Evolutionary conservation across 2,888 invertebrate species (phyloP).

Genomic region (Polymixis lichenea): DNA sequence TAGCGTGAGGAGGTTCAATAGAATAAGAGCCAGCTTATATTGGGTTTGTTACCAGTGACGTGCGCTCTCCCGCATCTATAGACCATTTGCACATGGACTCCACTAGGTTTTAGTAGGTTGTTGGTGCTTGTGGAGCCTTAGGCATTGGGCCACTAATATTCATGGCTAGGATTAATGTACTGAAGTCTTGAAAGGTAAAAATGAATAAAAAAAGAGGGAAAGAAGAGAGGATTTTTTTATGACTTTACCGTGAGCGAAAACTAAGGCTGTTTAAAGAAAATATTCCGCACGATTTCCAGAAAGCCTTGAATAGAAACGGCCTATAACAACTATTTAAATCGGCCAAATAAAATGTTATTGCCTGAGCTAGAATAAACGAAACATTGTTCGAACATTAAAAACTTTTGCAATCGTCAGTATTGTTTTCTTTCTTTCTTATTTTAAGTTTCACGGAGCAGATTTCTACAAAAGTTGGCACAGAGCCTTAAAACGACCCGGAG

Average conservation of each 20-base stretch:
- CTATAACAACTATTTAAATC: slow-evolving; percentile 12
- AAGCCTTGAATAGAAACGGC: slow-evolving; percentile 12
- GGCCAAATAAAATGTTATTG: slow-evolving; percentile 12
- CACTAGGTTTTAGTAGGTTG: background rate
- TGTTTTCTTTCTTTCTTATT: background rate
- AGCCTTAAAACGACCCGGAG: background rate
- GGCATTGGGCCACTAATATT: background rate
- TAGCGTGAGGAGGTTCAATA: background rate
- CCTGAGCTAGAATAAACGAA: background rate
- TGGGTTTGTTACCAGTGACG: background rate
- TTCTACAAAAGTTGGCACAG: background rate
- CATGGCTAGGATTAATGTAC: too few relatives aligned
- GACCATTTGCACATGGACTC: background rate
- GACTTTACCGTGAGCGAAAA: background rate
- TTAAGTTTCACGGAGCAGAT: background rate
- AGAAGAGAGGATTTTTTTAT: background rate
- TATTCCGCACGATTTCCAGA: background rate
- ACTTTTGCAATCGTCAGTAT: background rate
- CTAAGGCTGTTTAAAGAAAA: slow-evolving; percentile 10
- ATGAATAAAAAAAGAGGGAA: too few relatives aligned
- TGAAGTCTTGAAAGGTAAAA: background rate
- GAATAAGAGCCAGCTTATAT: background rate
- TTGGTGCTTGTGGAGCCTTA: background rate
- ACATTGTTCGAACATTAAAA: background rate
- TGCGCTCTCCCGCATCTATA: background rate